These are phyloP conservation scores for Drosophila ficusphila DNA, from an alignment of 1,140 invertebrate genomes.

Conservation along the genomic window DNA sequence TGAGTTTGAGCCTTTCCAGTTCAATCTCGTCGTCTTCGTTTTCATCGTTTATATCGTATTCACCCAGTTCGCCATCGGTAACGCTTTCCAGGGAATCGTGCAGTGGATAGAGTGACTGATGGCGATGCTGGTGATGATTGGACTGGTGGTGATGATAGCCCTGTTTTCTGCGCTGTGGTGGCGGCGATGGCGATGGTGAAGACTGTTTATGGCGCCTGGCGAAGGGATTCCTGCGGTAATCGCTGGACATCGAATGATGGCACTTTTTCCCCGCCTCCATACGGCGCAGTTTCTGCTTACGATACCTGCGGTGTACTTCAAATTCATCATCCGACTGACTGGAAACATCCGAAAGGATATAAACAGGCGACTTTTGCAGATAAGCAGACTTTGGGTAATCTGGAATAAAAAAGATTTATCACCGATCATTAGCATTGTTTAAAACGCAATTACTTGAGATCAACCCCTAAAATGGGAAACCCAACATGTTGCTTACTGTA, in stretches of 20 bases:
- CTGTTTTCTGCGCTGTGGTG: background rate
- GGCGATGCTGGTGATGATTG: conserved; percentile 10
- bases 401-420: conserved; percentile 15
- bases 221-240: conserved; percentile 17
- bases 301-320: conserved; percentile 36
- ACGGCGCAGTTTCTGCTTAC: conserved; percentile 34
- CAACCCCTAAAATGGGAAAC: background rate
- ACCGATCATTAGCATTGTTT: background rate
- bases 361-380: conserved; percentile 28
- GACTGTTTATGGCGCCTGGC: conserved; percentile 4
- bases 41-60: conserved; percentile 51
- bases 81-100: conserved; percentile 51
- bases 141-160: conserved; percentile 3
- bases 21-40: conserved; percentile 49
- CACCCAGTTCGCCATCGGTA: conserved; percentile 48
- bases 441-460: background rate
- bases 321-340: conserved; percentile 55
- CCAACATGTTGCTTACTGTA: conserved; percentile 65
- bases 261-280: conserved; percentile 5
- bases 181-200: conserved; percentile 3
- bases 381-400: conserved; percentile 44
- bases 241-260: background rate
- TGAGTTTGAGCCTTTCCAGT: conserved; percentile 44
- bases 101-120: conserved; percentile 14
- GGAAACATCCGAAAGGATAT: conserved; percentile 61